Conservation (phyloP, 92 coral and sea anemone species). For the Plumapathes pennacea region DNA sequence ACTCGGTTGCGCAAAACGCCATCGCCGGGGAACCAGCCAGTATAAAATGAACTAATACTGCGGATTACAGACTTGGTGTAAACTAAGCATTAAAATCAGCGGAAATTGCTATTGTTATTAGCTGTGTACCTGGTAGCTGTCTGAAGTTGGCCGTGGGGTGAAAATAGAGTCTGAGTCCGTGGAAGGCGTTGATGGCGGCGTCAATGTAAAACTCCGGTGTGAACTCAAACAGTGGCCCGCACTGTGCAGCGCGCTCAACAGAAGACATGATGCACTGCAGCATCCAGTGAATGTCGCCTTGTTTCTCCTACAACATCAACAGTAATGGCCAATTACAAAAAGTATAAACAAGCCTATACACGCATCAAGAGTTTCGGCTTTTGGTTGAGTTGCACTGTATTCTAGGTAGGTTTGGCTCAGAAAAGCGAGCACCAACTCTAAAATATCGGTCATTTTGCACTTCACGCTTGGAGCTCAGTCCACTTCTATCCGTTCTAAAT, state of each 20-base stretch:
- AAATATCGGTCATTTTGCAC: too few relatives aligned
- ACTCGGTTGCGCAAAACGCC: too few relatives aligned
- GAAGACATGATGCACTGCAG: slow-evolving; percentile 68
- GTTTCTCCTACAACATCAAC: slow-evolving; percentile 60
- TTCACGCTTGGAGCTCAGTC: too few relatives aligned
- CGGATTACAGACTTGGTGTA: background rate
- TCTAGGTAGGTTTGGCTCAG: too few relatives aligned
- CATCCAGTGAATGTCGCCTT: slow-evolving; percentile 93
- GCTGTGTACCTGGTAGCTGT: slow-evolving; percentile 70
- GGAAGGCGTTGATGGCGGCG: slow-evolving; percentile 84
- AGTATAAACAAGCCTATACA: too few relatives aligned
- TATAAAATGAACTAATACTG: too few relatives aligned
- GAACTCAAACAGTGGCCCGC: slow-evolving; percentile 76
- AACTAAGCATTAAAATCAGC: background rate
- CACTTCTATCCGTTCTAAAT: too few relatives aligned
- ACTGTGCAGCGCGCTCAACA: slow-evolving; percentile 60
- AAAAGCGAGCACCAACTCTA: too few relatives aligned
- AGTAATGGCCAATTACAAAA: background rate
- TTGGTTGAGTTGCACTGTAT: too few relatives aligned
- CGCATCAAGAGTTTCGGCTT: too few relatives aligned
- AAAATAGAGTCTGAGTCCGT: slow-evolving; percentile 82
- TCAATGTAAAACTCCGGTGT: slow-evolving; percentile 93
- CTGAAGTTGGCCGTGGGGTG: slow-evolving; percentile 77
- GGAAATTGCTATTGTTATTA: background rate
- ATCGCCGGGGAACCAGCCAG: too few relatives aligned